phyloP scores from a whole-genome alignment of 2,888 invertebrate genomes.

The Lysandra coridon region DNA sequence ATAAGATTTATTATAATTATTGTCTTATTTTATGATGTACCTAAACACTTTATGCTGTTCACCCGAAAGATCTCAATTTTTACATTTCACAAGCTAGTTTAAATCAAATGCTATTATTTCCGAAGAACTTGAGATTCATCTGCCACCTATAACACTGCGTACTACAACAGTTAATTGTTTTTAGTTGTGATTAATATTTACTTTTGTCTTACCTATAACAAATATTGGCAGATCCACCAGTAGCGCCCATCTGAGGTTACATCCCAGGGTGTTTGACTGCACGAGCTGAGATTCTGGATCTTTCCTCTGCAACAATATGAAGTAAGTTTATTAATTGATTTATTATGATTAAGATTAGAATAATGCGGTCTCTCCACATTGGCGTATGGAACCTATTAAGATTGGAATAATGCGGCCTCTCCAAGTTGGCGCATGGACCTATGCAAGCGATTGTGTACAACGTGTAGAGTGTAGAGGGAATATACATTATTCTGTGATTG shows the following conservation, averaged over 20 bases:
- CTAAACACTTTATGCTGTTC: too few relatives aligned
- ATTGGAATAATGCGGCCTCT: neutral
- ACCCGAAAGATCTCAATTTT: too few relatives aligned
- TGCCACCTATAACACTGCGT: too few relatives aligned
- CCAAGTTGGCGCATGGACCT: neutral
- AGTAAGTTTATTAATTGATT: neutral
- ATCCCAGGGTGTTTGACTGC: constrained; percentile 37
- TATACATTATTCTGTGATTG: too few relatives aligned
- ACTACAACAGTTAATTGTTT: too few relatives aligned
- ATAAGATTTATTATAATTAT: too few relatives aligned
- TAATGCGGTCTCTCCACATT: neutral
- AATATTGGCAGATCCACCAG: constrained; percentile 59
- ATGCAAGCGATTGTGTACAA: too few relatives aligned
- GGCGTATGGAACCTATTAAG: neutral
- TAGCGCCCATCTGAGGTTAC: constrained; percentile 56
- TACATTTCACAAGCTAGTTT: too few relatives aligned
- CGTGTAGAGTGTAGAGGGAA: too few relatives aligned
- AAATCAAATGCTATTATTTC: too few relatives aligned
- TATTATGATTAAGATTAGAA: neutral
- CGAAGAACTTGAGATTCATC: too few relatives aligned
- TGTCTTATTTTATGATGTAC: too few relatives aligned
- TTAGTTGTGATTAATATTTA: neutral
- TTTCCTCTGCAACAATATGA: constrained; percentile 57
- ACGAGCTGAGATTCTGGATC: constrained; percentile 59
- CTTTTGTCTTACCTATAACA: constrained; percentile 53